Evolutionary conservation across 2,113 vertebrate genomes (phyloP).

Genomic region (Xenus cinereus): DNA sequence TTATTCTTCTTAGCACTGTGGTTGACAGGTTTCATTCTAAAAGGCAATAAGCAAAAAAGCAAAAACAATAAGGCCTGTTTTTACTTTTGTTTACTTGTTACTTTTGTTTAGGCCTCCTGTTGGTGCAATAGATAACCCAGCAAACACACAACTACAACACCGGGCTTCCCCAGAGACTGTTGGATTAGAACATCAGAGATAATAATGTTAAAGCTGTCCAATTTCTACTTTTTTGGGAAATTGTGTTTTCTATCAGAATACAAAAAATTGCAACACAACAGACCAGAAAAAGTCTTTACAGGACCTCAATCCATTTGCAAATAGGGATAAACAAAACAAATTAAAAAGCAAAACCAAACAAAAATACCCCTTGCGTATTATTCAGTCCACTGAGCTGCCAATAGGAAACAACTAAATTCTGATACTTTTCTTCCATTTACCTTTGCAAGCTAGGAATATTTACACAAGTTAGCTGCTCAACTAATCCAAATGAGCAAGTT

Average conservation of each 20-base stretch:
- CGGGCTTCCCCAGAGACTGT: not conserved
- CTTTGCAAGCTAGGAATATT: not conserved
- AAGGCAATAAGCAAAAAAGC: not conserved
- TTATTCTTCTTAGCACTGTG: not conserved
- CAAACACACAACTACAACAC: not conserved
- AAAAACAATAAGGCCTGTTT: not conserved
- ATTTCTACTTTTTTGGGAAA: not conserved
- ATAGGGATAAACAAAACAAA: not conserved
- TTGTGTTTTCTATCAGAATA: not conserved
- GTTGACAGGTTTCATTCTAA: not conserved
- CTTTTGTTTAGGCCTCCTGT: not conserved
- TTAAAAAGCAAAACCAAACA: not conserved
- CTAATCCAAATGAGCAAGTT: not conserved
- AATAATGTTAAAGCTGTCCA: not conserved
- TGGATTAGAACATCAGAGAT: not conserved
- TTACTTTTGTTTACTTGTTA: not conserved
- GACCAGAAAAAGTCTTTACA: not conserved
- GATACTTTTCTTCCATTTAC: accelerated
- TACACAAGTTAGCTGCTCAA: not conserved
- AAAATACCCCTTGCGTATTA: not conserved
- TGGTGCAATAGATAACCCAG: not conserved
- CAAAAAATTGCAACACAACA: not conserved
- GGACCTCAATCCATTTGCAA: not conserved
- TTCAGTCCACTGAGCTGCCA: not conserved
- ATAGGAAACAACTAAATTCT: not conserved